These are phyloP conservation scores for Rhea pennata DNA, from an alignment of 2,113 vertebrate species.

Conservation along the genomic window DNA sequence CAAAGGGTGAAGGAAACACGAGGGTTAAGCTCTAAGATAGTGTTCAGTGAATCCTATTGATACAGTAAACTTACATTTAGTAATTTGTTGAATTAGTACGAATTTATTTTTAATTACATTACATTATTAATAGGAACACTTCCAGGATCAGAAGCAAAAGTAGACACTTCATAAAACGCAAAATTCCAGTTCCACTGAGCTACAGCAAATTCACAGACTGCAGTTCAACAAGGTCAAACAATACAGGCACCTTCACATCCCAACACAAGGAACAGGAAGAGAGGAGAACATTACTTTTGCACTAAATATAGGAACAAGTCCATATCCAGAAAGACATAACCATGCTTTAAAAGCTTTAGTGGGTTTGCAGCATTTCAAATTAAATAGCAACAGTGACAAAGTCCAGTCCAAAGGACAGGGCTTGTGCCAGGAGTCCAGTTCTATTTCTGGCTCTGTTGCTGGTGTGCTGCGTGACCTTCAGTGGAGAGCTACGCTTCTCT, in stretches of 20 bases:
- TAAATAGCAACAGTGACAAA: neutral
- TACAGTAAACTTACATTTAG: neutral
- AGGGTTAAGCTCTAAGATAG: neutral
- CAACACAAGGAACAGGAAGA: neutral
- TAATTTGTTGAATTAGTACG: neutral
- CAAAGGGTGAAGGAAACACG: neutral
- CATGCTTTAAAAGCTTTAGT: constrained; percentile 10
- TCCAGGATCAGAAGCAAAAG: neutral
- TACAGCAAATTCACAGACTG: neutral
- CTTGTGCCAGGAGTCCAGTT: neutral
- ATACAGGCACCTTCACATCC: neutral
- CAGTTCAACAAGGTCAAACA: neutral
- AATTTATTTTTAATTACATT: neutral
- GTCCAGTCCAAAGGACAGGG: neutral
- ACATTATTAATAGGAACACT: neutral
- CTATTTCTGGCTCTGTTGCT: neutral
- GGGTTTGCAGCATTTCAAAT: neutral
- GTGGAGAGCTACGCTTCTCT: neutral
- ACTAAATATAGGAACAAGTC: neutral
- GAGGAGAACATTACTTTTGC: neutral
- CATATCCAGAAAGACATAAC: neutral
- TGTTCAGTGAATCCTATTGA: neutral
- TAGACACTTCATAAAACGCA: neutral
- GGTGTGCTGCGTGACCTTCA: neutral
- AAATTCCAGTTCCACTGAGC: neutral